phyloP scores from a whole-genome alignment of 2,888 invertebrate genomes.

The Ectemnius lituratus region DNA sequence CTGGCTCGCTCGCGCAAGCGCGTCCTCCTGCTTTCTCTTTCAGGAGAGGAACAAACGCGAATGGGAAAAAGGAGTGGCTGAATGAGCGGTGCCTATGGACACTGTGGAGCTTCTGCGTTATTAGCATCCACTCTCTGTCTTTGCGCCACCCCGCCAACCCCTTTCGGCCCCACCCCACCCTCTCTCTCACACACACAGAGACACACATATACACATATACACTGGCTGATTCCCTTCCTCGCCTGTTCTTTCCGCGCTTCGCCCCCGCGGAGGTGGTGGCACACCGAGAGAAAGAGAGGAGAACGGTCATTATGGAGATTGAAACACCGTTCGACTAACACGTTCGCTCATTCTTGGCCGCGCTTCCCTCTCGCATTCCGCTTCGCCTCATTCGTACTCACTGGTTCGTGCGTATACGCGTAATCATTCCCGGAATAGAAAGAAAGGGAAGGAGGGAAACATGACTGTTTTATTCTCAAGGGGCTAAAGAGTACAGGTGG shows the following conservation, averaged over 20 bases:
- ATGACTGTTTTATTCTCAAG: background rate
- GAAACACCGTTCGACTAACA: slow-evolving; percentile 66
- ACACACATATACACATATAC: no score
- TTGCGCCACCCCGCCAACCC: slow-evolving; percentile 7
- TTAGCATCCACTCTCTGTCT: slow-evolving; percentile 69
- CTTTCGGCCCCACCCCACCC: no score
- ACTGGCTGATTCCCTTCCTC: slow-evolving; percentile 2
- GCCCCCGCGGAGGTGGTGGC: slow-evolving; percentile 5
- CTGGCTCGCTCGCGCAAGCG: slow-evolving; percentile 16
- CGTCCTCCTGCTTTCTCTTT: slow-evolving; percentile 43
- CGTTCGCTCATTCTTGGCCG: slow-evolving; percentile 53
- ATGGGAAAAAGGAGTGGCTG: slow-evolving; percentile 67
- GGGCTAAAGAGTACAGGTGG: no score
- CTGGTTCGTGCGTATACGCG: slow-evolving; percentile 31
- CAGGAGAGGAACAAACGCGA: slow-evolving; percentile 60
- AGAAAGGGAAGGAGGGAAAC: slow-evolving; percentile 20
- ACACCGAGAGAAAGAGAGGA: slow-evolving; percentile 42
- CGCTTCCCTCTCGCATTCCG: slow-evolving; percentile 27
- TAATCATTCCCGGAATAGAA: slow-evolving; percentile 36
- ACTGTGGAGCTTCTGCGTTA: slow-evolving; percentile 70
- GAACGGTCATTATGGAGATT: slow-evolving; percentile 75
- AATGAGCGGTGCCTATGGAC: slow-evolving; percentile 65
- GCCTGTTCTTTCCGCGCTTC: no score
- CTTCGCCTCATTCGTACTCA: slow-evolving; percentile 17
- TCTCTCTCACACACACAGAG: no score